Percentiles rank a stretch among this genome's conserved stretches.
These are phyloP conservation scores for Corythaixoides concolor DNA, from an alignment of 2,113 vertebrate genomes.

Conservation along the genomic window DNA sequence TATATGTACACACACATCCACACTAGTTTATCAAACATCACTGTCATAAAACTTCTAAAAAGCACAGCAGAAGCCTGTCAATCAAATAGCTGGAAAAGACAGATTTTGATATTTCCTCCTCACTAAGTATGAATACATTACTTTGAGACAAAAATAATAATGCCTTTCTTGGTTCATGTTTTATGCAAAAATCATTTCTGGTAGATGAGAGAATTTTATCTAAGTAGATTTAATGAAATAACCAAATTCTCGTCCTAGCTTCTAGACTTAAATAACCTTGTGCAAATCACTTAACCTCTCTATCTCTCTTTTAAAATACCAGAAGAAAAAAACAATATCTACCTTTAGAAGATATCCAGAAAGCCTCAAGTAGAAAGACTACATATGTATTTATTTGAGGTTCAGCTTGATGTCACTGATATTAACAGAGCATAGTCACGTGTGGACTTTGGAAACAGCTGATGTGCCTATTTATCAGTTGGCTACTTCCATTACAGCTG, in stretches of 20 bases:
- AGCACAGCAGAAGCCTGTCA: slow-evolving; percentile 50
- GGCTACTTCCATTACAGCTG: not conserved
- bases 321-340: not conserved
- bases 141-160: slow-evolving; percentile 40
- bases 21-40: slow-evolving; percentile 13
- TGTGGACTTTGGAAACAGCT: not conserved
- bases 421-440: not conserved
- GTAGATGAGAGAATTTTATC: not conserved
- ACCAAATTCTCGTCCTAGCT: not conserved
- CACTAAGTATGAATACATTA: slow-evolving; percentile 26
- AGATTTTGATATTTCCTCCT: slow-evolving; percentile 20
- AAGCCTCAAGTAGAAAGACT: not conserved
- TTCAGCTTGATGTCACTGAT: not conserved
- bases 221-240: not conserved
- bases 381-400: not conserved
- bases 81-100: slow-evolving; percentile 33
- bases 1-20: not conserved
- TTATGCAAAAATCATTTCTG: slow-evolving; percentile 31
- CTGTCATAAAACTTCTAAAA: slow-evolving; percentile 33
- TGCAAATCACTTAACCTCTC: not conserved
- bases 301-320: not conserved
- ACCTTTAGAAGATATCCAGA: not conserved
- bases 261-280: slow-evolving; percentile 4
- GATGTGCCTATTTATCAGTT: not conserved
- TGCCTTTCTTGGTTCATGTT: slow-evolving; percentile 25